phyloP scores from a whole-genome alignment of 2,888 invertebrate genomes.

The Heliconius hortense region DNA sequence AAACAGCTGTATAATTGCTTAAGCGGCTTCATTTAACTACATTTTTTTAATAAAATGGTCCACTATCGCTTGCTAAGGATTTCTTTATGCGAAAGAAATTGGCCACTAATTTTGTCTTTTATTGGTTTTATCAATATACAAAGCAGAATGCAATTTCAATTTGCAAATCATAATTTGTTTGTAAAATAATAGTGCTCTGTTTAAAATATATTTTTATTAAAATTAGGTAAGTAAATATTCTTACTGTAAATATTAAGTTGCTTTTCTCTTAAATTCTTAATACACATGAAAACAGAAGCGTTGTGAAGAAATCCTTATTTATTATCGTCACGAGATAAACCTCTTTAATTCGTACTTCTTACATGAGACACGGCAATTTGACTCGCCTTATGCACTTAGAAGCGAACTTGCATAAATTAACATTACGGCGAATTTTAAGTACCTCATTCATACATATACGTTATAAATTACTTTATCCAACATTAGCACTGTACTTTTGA shows the following conservation, averaged over 20 bases:
- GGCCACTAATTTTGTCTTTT: background rate
- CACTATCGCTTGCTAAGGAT: slow-evolving; percentile 39
- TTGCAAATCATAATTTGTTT: background rate
- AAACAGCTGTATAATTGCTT: slow-evolving; percentile 56
- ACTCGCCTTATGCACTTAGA: slow-evolving; percentile 48
- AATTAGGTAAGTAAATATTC: background rate
- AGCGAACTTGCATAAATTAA: slow-evolving; percentile 45
- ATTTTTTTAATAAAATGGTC: slow-evolving; percentile 29
- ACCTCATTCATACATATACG: slow-evolving; percentile 12
- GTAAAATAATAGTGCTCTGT: too few relatives aligned
- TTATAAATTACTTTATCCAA: slow-evolving; percentile 11
- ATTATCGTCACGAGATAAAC: slow-evolving; percentile 44
- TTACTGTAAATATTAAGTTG: background rate
- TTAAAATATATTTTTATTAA: too few relatives aligned
- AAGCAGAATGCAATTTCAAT: background rate
- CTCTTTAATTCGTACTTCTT: slow-evolving; percentile 48
- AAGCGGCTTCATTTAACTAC: slow-evolving; percentile 46
- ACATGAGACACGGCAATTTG: slow-evolving; percentile 52
- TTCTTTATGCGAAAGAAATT: slow-evolving; percentile 32
- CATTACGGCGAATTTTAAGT: slow-evolving; percentile 38
- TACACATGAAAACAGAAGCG: background rate
- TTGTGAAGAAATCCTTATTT: slow-evolving; percentile 45
- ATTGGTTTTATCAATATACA: background rate
- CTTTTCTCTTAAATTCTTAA: background rate
- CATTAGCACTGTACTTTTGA: slow-evolving; percentile 4